These are phyloP conservation scores for Hippocampus barbouri DNA, from an alignment of 2,113 vertebrate genomes.

Conservation along the genomic window DNA sequence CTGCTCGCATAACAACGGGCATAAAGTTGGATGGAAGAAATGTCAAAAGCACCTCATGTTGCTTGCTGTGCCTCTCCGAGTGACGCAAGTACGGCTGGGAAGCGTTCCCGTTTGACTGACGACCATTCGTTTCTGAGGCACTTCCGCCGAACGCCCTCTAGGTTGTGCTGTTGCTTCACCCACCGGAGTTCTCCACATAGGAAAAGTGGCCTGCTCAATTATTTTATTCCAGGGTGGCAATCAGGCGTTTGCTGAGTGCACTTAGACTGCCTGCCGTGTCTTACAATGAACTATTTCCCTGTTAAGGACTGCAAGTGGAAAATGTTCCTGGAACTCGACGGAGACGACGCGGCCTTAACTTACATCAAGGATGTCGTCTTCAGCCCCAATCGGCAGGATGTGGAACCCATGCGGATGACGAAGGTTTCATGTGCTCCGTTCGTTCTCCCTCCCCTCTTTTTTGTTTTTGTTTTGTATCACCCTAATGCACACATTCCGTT, in stretches of 20 bases:
- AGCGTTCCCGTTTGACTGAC: background rate
- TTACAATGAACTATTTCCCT: constrained; percentile 43
- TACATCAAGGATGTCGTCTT: constrained; percentile 98
- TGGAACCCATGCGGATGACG: constrained; percentile 87
- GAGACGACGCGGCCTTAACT: constrained; percentile 91
- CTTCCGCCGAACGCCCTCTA: constrained; percentile 61
- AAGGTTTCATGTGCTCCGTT: constrained; percentile 73
- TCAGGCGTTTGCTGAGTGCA: constrained; percentile 13
- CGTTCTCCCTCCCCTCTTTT: background rate
- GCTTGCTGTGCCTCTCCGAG: too few species aligned
- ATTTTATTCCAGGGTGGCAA: constrained; percentile 16
- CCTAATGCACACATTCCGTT: constrained; percentile 5
- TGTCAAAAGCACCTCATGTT: background rate
- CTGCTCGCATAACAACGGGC: too few species aligned
- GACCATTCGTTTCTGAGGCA: constrained; percentile 10
- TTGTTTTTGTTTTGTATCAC: background rate
- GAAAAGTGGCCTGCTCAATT: constrained; percentile 32
- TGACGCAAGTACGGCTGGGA: background rate
- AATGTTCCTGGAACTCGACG: constrained; percentile 98
- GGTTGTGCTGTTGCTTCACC: constrained; percentile 76
- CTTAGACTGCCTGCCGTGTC: constrained; percentile 14
- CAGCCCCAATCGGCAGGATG: constrained; percentile 82
- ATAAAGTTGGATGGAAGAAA: background rate
- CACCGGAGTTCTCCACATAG: constrained; percentile 29
- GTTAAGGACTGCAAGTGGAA: constrained; percentile 98